Evolutionary conservation across 2,888 invertebrate genomes (phyloP), one percentile per base, ranked within the genome.

Genomic region (Lacanobia wlatinum): DNA sequence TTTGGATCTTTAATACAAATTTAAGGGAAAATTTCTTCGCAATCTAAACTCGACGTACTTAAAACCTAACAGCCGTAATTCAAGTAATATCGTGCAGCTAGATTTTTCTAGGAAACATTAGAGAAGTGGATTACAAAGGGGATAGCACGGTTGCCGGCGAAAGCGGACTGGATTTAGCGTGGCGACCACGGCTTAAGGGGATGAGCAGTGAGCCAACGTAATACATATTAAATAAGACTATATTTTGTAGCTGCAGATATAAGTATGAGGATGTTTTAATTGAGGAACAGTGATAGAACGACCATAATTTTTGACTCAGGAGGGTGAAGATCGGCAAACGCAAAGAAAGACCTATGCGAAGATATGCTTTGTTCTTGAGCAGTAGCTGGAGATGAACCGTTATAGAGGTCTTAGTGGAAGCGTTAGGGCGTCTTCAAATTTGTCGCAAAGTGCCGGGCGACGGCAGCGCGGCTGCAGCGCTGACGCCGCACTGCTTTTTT

Each of bases 171-270:
- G 83, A 61, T 78, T 83, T 76, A 83, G 62, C 65, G 65, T 67
- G 46, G 72, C 74, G 76, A 78, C 84, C 73, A 50, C 65, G 55
- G 81, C 75, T 83, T 83, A 76, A 4, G 23, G 60, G 83, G 80
- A 78, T 78, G 28, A 81, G 73, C 73, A 76, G 70, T 28, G 70
- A 83, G 61, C 67, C 67, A 38, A 52, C 53, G 73, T 70, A 81
- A 83, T 83, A 83, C 84, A 83, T 83, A 78, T 83, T 83, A 81
- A 83, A 83, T 78, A 74, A 80, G 73, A 67, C 68, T 66, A 73
- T 53, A 61, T 62, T 82, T 62, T 69, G 53, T 70, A 56, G 55
- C 59, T 67, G 43, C 7, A 23, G 38, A 70, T 60, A 46, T 62
- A 43, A 55, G 59, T 46, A 38, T 53, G 14, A 59, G 52, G 50